These are phyloP conservation scores for Heterochromis multidens DNA, from an alignment of 2,113 vertebrate species.

Conservation along the genomic window DNA sequence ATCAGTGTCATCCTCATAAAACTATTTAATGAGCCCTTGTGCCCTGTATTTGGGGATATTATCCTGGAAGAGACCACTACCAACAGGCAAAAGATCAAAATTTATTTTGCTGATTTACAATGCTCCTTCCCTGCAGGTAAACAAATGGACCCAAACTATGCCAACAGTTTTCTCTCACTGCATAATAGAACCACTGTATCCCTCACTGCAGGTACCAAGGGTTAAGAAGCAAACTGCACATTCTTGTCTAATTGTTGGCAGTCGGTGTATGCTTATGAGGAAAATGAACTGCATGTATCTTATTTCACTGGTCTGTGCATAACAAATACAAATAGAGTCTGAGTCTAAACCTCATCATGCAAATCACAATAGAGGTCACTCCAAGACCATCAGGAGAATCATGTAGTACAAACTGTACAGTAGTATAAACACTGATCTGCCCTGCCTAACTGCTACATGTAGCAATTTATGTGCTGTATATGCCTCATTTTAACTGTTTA, in stretches of 20 bases:
- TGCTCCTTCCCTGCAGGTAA: background rate
- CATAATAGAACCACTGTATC: background rate
- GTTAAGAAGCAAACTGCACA: background rate
- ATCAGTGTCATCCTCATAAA: background rate
- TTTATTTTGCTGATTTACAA: background rate
- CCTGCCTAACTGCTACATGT: background rate
- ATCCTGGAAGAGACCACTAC: background rate
- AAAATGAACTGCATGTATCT: slow-evolving; percentile 28
- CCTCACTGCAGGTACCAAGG: background rate
- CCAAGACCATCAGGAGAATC: slow-evolving; percentile 41
- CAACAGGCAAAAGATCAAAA: background rate
- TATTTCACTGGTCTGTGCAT: slow-evolving; percentile 61
- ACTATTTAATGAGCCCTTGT: background rate
- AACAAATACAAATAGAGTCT: slow-evolving; percentile 49
- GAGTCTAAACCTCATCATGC: slow-evolving; percentile 62
- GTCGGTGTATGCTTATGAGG: background rate
- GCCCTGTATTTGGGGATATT: too few relatives aligned
- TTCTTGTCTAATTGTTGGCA: background rate
- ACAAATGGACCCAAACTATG: background rate
- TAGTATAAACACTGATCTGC: background rate
- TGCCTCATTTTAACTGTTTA: background rate
- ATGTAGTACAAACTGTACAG: slow-evolving; percentile 1
- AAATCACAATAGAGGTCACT: slow-evolving; percentile 68
- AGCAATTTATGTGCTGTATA: background rate
- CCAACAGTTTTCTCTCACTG: background rate